phyloP scores from a whole-genome alignment of 2,888 invertebrate genomes.

The Agrotis segetum region DNA sequence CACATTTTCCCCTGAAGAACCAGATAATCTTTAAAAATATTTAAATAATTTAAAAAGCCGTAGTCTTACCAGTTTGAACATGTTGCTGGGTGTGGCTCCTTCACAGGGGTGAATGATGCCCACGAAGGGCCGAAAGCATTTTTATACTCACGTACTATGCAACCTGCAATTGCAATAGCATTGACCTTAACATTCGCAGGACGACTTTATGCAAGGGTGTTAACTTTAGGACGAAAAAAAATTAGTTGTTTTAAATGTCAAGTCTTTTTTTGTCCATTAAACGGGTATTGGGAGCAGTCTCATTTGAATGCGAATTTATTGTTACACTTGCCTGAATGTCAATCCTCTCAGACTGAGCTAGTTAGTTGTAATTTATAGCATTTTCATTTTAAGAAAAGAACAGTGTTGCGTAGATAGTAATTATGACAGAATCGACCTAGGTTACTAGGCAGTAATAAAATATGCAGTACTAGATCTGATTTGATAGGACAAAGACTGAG shows the following conservation, averaged over 20 bases:
- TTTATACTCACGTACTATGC: slow-evolving; percentile 69
- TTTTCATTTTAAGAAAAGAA: slow-evolving; percentile 8
- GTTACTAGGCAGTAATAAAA: not conserved
- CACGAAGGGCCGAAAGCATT: slow-evolving; percentile 65
- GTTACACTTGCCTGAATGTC: slow-evolving; percentile 12
- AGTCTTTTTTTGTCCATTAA: slow-evolving; percentile 22
- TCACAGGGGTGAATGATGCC: slow-evolving; percentile 76
- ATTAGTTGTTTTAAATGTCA: slow-evolving; percentile 29
- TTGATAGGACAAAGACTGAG: slow-evolving; percentile 1
- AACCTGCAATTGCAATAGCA: slow-evolving; percentile 65
- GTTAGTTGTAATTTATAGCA: slow-evolving; percentile 36
- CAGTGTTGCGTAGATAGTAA: not conserved
- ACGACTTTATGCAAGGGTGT: slow-evolving; percentile 56
- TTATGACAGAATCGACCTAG: slow-evolving; percentile 17
- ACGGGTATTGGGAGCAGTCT: slow-evolving; percentile 3
- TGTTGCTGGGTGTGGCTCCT: slow-evolving; percentile 69
- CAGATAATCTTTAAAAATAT: not conserved
- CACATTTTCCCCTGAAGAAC: not conserved
- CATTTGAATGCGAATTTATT: slow-evolving; percentile 29
- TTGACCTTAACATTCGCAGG: slow-evolving; percentile 72
- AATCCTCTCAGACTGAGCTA: slow-evolving; percentile 3
- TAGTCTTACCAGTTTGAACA: slow-evolving; percentile 77
- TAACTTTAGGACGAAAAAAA: slow-evolving; percentile 43
- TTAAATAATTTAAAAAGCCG: slow-evolving; percentile 12
- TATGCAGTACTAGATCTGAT: slow-evolving; percentile 4